A percentile compares a stretch with the other conserved stretches of the same genome.
phyloP scores from a whole-genome alignment of 2,113 vertebrate genomes.

The Sclerurus mexicanus region DNA sequence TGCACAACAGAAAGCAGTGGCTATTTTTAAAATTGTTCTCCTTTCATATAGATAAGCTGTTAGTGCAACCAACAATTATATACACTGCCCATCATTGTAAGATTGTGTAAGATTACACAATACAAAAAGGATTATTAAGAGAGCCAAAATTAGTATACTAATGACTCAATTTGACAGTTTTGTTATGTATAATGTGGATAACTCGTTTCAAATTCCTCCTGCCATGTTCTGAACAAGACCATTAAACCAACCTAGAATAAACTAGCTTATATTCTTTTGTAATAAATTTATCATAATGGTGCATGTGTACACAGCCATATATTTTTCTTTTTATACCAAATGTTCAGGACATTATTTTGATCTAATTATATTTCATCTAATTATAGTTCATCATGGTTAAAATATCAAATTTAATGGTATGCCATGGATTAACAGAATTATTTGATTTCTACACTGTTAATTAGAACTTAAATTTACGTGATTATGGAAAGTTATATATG shows the following conservation, averaged over 20 bases:
- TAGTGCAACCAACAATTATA: conserved; percentile 42
- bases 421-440: conserved; percentile 31
- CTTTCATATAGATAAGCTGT: background rate
- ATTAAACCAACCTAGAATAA: background rate
- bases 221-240: background rate
- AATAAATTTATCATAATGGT: conserved; percentile 3
- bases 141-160: conserved; percentile 46
- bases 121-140: conserved; percentile 20
- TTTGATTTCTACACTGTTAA: conserved; percentile 49
- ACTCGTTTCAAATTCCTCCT: conserved; percentile 24
- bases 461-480: conserved; percentile 26
- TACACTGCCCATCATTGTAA: background rate
- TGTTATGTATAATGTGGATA: background rate
- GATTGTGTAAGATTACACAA: conserved; percentile 9
- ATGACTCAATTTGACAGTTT: conserved; percentile 43
- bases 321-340: conserved; percentile 15
- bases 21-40: conserved; percentile 38
- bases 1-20: background rate
- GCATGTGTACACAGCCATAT: background rate
- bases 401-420: conserved; percentile 50
- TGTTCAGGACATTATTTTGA: conserved; percentile 23
- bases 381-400: conserved; percentile 40
- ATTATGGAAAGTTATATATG: conserved; percentile 24
- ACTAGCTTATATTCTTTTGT: background rate
- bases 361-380: conserved; percentile 54